Evolutionary conservation across 2,797 vertebrate species (phyloP).

Genomic region (Cyclopterus lumpus): DNA sequence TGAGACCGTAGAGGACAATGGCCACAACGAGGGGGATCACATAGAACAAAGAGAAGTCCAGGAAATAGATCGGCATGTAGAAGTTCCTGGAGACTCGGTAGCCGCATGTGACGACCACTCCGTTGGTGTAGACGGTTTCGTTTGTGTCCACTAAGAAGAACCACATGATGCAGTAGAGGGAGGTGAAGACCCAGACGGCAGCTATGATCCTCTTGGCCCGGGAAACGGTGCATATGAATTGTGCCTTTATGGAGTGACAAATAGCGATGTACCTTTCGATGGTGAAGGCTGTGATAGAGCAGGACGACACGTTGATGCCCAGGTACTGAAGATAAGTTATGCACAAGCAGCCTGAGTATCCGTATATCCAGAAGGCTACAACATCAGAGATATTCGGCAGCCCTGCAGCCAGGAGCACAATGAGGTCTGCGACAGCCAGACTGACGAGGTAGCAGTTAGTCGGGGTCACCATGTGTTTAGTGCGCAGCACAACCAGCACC

Average conservation of each 20-base stretch:
- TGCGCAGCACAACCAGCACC: slow-evolving; percentile 89
- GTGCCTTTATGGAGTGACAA: slow-evolving; percentile 89
- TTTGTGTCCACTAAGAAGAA: slow-evolving; percentile 91
- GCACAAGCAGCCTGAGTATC: slow-evolving; percentile 88
- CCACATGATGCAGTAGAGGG: slow-evolving; percentile 91
- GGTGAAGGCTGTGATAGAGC: slow-evolving; percentile 91
- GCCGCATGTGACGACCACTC: slow-evolving; percentile 86
- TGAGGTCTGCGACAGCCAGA: slow-evolving; percentile 88
- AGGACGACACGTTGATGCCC: slow-evolving; percentile 90
- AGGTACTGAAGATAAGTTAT: slow-evolving; percentile 93
- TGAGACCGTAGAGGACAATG: slow-evolving; percentile 86
- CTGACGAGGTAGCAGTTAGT: slow-evolving; percentile 94
- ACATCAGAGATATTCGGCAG: slow-evolving; percentile 90
- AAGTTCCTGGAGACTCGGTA: slow-evolving; percentile 89
- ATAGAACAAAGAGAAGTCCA: slow-evolving; percentile 90
- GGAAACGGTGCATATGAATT: slow-evolving; percentile 89
- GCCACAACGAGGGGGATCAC: slow-evolving; percentile 86
- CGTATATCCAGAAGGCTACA: slow-evolving; percentile 89
- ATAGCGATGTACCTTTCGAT: slow-evolving; percentile 91
- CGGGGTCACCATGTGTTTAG: slow-evolving; percentile 91
- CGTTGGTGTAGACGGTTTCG: slow-evolving; percentile 84
- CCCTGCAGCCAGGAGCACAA: slow-evolving; percentile 88
- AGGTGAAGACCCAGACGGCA: slow-evolving; percentile 88
- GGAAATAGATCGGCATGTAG: slow-evolving; percentile 92
- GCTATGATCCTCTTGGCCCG: slow-evolving; percentile 90